Evolutionary conservation across 2,888 invertebrate genomes (phyloP), one percentile per base, ranked within the genome.

Genomic region (Strigamia transsilvanica): DNA sequence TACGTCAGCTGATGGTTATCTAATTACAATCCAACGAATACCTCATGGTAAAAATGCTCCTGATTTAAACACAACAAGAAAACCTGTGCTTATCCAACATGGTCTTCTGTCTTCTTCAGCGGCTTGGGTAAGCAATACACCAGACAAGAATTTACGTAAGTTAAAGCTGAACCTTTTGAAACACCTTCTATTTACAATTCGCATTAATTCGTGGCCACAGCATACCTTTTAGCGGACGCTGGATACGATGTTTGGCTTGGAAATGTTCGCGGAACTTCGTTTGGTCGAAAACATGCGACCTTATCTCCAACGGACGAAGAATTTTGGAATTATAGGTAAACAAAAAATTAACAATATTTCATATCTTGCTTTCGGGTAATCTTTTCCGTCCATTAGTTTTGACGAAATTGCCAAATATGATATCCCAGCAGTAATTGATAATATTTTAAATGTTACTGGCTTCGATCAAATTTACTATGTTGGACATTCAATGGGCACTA

Each of bases 401-500:
- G 89, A 90, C 84, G 89, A 90, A 84, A 90, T 90, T 89, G 89
- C 89, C 6, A 38, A 38, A 38, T 0, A 88, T 84, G 90, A 77
- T 84, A 84, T 90, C 13, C 89, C 90, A 2, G 89, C 90, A 2
- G 88, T 88, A 85, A 86, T 90, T 42, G 87, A 90, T 84, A 87
- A 87, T 83, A 87, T 88, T 0, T 84, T 89, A 51, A 85, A 85
- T 2, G 85, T 84, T 15, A 87, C 89, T 1, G 86, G 87, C 15
- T 86, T 87, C 34, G 80, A 85, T 4, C 85, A 87, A 61, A 82
- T 90, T 2, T 87, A 87, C 83, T 90, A 90, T 84, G 85, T 90
- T 23, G 90, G 90, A 5, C 90, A 90, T 84, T 90, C 89, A 38
- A 90, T 90, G 85, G 89, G 90, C 56, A 84, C 86, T 0, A 86